Percentiles rank a stretch among this genome's conserved stretches.
phyloP scores from a whole-genome alignment of 2,797 vertebrate species.

The Columba guinea region DNA sequence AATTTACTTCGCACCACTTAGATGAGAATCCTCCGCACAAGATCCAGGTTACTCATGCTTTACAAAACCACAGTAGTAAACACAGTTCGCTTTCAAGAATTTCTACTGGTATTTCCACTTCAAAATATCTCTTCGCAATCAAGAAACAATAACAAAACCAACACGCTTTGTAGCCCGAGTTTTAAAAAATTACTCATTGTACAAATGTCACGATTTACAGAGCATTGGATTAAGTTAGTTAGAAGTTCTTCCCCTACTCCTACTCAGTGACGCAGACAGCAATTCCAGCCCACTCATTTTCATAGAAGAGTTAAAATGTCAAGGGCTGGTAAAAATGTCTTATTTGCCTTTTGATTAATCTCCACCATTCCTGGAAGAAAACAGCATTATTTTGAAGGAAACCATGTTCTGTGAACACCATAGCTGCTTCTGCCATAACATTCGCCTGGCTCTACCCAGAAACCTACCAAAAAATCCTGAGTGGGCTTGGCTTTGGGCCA shows the following conservation, averaged over 20 bases:
- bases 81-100: background rate
- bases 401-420: background rate
- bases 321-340: slow-evolving; percentile 1
- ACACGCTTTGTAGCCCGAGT: background rate
- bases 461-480: background rate
- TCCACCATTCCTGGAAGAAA: background rate
- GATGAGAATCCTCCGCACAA: background rate
- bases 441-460: slow-evolving; percentile 2
- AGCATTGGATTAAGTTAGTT: background rate
- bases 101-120: background rate
- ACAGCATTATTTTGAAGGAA: background rate
- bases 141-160: background rate
- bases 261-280: slow-evolving; percentile 49
- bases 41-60: background rate
- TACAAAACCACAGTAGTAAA: background rate
- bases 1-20: background rate
- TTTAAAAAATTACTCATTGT: background rate
- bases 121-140: background rate
- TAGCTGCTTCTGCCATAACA: background rate
- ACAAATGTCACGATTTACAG: slow-evolving; percentile 38
- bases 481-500: slow-evolving; percentile 1
- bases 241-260: slow-evolving; percentile 47
- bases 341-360: slow-evolving; percentile 37
- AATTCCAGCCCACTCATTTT: slow-evolving; percentile 44
- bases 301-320: slow-evolving; percentile 56